Evolutionary conservation across 2,888 invertebrate genomes (phyloP).

Genomic region (Caenorhabditis becei): DNA sequence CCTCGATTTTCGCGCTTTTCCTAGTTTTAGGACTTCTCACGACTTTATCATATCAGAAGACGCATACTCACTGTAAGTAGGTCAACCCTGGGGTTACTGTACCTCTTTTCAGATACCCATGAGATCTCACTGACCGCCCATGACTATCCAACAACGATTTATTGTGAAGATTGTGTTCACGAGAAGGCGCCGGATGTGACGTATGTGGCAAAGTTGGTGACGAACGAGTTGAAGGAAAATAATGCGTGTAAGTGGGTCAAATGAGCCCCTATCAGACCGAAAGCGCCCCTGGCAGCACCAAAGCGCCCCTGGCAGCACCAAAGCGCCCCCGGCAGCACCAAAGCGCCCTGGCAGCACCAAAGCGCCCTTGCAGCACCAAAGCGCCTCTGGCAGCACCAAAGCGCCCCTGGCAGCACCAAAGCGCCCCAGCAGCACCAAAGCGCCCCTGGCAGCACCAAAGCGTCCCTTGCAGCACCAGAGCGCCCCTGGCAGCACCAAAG

Average conservation of each 20-base stretch:
- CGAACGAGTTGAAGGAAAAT: slow-evolving; percentile 16
- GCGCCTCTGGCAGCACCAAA: too few species aligned
- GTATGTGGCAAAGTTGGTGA: background rate
- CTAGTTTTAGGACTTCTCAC: slow-evolving; percentile 16
- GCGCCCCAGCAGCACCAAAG: too few species aligned
- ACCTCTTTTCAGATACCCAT: slow-evolving; percentile 40
- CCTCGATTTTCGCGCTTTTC: slow-evolving; percentile 11
- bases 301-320: too few species aligned
- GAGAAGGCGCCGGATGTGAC: background rate
- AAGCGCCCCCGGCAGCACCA: too few species aligned
- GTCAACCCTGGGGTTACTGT: too few species aligned
- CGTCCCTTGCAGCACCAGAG: too few species aligned
- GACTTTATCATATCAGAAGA: slow-evolving; percentile 9
- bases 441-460: too few species aligned
- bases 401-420: too few species aligned
- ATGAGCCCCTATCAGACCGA: background rate
- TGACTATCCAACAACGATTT: slow-evolving; percentile 23
- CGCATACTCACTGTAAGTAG: background rate
- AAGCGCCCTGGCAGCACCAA: too few species aligned
- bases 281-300: too few species aligned
- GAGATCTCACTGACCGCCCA: slow-evolving; percentile 15
- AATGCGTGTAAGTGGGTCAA: slow-evolving; percentile 21
- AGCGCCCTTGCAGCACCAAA: too few species aligned
- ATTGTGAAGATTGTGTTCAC: slow-evolving; percentile 23
- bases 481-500: too few species aligned